Base-by-base conservation (phyloP, 2,113 vertebrate genomes). In the Protomyctophum bolini region DNA sequence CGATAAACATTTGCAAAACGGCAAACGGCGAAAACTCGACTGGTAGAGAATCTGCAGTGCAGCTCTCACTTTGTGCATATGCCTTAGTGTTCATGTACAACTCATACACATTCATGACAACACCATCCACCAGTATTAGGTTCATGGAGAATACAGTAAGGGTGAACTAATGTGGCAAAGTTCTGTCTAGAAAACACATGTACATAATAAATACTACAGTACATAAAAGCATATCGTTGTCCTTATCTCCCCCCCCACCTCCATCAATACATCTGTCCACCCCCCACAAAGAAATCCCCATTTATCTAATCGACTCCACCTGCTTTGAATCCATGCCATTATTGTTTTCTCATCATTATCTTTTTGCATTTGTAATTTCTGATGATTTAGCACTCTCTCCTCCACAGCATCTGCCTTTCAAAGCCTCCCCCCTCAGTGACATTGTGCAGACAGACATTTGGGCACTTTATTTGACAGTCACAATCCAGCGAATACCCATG, bases 271-370 rank as follows among this genome's bases (percentile, higher is more conserved):
- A 12, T 28, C 10, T 28, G 6, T 15, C 63, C 21, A 4, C 61
- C 61, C 12, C 15, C 61, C 61, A 21, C 3, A 3, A 41, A 41
- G 12, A 21, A 46, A 47, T 15, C 8, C 33, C 15, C 7, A 56
- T 60, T 72, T 47, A 63, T 66, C 58, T 80, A 79, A 73, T 66
- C 52, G 41, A 56, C 51, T 69, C 56, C 76, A 81, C 72, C 77
- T 82, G 74, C 29, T 79, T 67, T 66, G 50, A 12, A 69, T 64
- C 60, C 63, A 2, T 7, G 12, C 52, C 74, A 58, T 14, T 45
- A 63, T 64, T 69, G 68, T 77, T 79, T 86, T 69, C 21, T 65
- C 65, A 79, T 65, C 65, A 79, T 87, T 80, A 75, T 68, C 67
- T 76, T 77, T 65, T 63, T 50, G 80, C 80, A 73, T 70, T 8